These are phyloP conservation scores for Tigriopus californicus DNA, from an alignment of 2,888 invertebrate genomes.

Conservation along the genomic window DNA sequence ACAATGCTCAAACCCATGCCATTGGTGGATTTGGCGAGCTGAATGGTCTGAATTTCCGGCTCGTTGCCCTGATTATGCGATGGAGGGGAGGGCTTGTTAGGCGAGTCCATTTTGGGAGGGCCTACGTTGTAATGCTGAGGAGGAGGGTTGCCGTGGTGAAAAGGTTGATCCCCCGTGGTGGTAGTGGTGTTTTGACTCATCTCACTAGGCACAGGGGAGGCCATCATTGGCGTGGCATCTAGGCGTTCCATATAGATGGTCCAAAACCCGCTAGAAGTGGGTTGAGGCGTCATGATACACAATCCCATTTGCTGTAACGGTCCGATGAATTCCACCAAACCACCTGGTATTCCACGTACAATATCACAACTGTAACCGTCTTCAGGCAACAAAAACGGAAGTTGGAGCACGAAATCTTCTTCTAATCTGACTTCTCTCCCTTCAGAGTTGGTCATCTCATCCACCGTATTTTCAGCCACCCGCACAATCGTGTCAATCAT, in stretches of 20 bases:
- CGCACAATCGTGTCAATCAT: conserved; percentile 40
- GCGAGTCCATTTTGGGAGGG: too few relatives aligned
- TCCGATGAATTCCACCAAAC: conserved; percentile 34
- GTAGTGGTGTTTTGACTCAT: conserved; percentile 16
- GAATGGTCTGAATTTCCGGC: conserved; percentile 62
- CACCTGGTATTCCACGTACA: conserved; percentile 70
- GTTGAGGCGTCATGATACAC: conserved; percentile 74
- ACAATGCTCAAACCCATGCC: conserved; percentile 98
- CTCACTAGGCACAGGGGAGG: conserved; percentile 18
- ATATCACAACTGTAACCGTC: conserved; percentile 96
- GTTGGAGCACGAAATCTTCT: conserved; percentile 61
- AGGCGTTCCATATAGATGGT: conserved; percentile 64
- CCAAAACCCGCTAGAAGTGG: conserved; percentile 79
- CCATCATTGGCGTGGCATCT: conserved; percentile 18
- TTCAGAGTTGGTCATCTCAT: conserved; percentile 73
- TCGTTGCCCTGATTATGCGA: conserved; percentile 23
- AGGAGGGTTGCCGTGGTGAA: too few relatives aligned
- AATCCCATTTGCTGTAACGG: conserved; percentile 36
- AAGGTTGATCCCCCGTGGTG: too few relatives aligned
- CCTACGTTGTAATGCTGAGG: conserved; percentile 16
- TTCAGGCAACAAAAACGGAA: conserved; percentile 82
- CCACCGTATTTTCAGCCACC: conserved; percentile 65
- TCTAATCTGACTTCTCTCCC: conserved; percentile 75
- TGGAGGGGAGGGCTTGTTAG: conserved; percentile 17
- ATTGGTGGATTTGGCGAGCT: conserved; percentile 77